A percentile compares a stretch with the other conserved stretches of the same genome.
Conservation (phyloP, 2,888 invertebrate species). For the Cataglyphis cursor region DNA sequence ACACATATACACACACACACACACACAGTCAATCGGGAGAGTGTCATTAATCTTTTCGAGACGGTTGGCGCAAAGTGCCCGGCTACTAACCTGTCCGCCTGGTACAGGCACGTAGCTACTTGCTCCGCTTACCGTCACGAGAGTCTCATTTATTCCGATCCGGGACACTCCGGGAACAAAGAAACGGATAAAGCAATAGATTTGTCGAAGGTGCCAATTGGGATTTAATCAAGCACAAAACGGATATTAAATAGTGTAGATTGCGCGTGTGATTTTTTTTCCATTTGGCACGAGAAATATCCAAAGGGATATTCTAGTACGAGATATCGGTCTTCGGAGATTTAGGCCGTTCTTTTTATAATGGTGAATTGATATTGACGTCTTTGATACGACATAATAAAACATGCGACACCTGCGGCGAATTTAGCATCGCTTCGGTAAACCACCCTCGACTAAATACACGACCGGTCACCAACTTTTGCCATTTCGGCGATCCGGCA, state of each 20-base stretch:
- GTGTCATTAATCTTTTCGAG: conserved; percentile 79
- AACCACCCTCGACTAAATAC: conserved; percentile 74
- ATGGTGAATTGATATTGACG: conserved; percentile 60
- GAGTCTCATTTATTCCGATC: conserved; percentile 47
- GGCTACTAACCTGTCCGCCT: conserved; percentile 50
- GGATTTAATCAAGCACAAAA: conserved; percentile 34
- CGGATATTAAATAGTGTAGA: not conserved
- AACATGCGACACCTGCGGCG: conserved; percentile 69
- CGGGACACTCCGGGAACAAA: not conserved
- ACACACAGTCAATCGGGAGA: conserved; percentile 70
- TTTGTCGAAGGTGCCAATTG: not conserved
- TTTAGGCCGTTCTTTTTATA: not conserved
- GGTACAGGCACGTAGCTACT: conserved; percentile 52
- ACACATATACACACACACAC: not conserved
- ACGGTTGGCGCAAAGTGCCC: conserved; percentile 69
- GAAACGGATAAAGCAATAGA: not conserved
- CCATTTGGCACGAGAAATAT: not conserved
- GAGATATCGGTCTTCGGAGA: not conserved
- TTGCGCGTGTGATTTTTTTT: not conserved
- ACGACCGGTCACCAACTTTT: conserved; percentile 78
- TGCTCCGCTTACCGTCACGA: conserved; percentile 33
- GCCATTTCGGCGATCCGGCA: conserved; percentile 79
- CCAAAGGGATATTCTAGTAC: not conserved
- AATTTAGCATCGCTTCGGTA: conserved; percentile 61
- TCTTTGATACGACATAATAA: conserved; percentile 54